phyloP scores from a whole-genome alignment of 2,113 vertebrate species.

The Amazona guildingii region DNA sequence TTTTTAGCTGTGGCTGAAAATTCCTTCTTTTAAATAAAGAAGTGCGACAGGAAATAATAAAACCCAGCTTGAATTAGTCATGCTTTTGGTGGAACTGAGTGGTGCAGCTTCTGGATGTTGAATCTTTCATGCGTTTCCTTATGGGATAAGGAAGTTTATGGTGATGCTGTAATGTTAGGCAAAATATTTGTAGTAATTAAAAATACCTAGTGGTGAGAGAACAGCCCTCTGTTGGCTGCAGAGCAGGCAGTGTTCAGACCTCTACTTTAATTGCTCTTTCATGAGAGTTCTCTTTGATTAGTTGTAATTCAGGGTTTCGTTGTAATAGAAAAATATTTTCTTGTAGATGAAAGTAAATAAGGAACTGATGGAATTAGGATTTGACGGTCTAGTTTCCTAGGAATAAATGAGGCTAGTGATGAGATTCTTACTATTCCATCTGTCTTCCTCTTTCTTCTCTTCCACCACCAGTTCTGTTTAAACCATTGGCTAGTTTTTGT shows the following conservation, averaged over 20 bases:
- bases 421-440: background rate
- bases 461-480: background rate
- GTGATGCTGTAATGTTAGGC: background rate
- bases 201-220: background rate
- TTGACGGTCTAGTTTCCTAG: background rate
- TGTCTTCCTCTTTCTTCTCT: background rate
- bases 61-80: background rate
- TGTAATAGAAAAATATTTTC: background rate
- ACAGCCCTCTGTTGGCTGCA: background rate
- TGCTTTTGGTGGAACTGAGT: background rate
- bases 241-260: background rate
- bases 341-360: background rate
- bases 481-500: background rate
- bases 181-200: background rate
- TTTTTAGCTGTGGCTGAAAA: background rate
- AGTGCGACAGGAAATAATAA: background rate
- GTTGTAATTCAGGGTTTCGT: background rate
- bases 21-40: background rate
- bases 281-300: background rate
- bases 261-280: background rate
- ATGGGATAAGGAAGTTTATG: background rate
- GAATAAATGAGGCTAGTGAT: background rate
- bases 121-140: background rate
- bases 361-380: background rate
- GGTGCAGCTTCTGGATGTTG: background rate